These are phyloP conservation scores for Cirrhinus molitorella DNA, from an alignment of 2,797 vertebrate genomes.

Conservation along the genomic window DNA sequence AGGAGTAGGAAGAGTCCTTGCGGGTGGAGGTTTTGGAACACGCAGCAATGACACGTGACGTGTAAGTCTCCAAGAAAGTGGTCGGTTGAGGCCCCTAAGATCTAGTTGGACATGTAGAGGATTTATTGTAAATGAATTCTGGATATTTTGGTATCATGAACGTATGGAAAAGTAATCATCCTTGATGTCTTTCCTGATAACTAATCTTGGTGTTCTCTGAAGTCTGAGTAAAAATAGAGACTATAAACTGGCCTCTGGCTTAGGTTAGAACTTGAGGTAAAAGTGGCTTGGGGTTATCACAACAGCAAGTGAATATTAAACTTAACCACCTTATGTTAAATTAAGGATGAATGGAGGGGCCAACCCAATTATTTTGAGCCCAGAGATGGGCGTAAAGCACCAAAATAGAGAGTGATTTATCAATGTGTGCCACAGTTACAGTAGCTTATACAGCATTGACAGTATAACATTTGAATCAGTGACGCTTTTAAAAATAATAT, in stretches of 20 bases:
- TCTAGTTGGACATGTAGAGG: neutral
- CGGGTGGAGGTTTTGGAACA: slow-evolving; percentile 52
- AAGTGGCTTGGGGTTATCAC: neutral
- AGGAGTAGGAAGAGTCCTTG: slow-evolving; percentile 38
- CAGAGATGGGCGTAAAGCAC: neutral
- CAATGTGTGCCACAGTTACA: neutral
- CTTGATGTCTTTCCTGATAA: slow-evolving; percentile 19
- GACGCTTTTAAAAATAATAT: neutral
- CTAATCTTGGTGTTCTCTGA: slow-evolving; percentile 23
- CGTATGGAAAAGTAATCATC: neutral
- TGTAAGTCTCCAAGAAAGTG: slow-evolving; percentile 61
- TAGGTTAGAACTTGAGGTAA: slow-evolving; percentile 20
- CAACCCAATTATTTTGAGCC: neutral
- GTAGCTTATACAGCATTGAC: neutral
- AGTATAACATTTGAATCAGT: neutral
- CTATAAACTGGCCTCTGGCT: neutral
- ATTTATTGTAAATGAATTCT: slow-evolving; percentile 7
- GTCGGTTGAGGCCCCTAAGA: neutral
- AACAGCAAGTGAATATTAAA: neutral
- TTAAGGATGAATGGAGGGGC: neutral
- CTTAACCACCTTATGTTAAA: slow-evolving; percentile 10
- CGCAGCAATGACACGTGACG: slow-evolving; percentile 62
- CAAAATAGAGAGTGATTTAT: neutral
- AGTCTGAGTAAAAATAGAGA: slow-evolving; percentile 26
- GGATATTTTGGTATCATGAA: slow-evolving; percentile 19